Evolutionary conservation across 1,140 invertebrate species (phyloP).

Genomic region (Drosophila pseudoobscura): DNA sequence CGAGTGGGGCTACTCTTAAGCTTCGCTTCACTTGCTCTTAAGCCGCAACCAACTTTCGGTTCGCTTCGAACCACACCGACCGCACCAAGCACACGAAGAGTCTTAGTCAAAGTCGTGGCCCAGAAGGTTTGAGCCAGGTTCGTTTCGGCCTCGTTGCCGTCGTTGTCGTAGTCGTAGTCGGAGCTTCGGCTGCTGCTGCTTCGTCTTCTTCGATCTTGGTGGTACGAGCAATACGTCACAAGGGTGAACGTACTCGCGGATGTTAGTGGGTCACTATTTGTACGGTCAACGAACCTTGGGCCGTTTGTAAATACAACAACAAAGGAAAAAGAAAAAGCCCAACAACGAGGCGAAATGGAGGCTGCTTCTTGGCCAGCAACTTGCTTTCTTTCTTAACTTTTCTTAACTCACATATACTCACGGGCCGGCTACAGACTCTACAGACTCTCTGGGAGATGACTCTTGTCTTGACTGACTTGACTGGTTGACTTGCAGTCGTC

Average conservation of each 20-base stretch:
- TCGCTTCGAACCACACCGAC: constrained; percentile 52
- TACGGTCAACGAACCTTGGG: constrained; percentile 83
- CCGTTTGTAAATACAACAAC: constrained; percentile 81
- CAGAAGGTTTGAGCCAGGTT: constrained; percentile 73
- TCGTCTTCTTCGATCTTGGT: constrained; percentile 71
- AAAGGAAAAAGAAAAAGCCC: constrained; percentile 55
- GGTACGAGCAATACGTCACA: constrained; percentile 79
- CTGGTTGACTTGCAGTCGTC: constrained; percentile 74
- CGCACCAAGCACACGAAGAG: constrained; percentile 15
- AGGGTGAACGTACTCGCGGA: constrained; percentile 83
- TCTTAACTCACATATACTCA: constrained; percentile 34
- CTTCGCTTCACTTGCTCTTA: constrained; percentile 47
- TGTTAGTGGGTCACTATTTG: constrained; percentile 84
- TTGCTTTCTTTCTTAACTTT: constrained; percentile 77
- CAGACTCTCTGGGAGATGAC: constrained; percentile 28
- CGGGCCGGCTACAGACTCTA: constrained; percentile 3
- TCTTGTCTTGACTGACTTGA: constrained; percentile 79
- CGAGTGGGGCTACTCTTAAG: constrained; percentile 51
- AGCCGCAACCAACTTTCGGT: constrained; percentile 46
- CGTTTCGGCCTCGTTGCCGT: constrained; percentile 44
- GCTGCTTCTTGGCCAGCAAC: constrained; percentile 54
- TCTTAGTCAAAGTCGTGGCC: constrained; percentile 12
- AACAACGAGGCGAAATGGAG: constrained; percentile 52
- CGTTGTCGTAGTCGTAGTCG: background rate
- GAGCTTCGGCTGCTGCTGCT: constrained; percentile 25